Evolutionary conservation across 2,113 vertebrate species (phyloP).

Genomic region (Cepphus grylle): DNA sequence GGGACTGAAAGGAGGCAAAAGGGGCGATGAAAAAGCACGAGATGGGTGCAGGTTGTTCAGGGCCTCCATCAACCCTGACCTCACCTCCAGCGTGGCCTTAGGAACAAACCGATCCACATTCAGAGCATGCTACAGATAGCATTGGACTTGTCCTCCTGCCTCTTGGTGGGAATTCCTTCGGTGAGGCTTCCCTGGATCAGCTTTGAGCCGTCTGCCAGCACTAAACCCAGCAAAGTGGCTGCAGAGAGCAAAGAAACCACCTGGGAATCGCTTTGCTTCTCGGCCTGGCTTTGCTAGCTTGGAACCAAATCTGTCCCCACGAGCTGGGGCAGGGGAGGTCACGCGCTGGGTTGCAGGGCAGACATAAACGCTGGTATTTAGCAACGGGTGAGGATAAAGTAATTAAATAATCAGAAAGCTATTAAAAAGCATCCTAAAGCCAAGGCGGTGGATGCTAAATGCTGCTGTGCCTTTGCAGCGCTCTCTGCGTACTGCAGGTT

Average conservation of each 20-base stretch:
- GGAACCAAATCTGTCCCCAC: neutral
- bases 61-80: neutral
- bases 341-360: neutral
- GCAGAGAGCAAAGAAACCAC: neutral
- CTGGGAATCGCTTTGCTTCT: neutral
- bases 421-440: neutral
- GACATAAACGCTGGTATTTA: neutral
- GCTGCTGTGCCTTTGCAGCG: neutral
- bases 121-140: neutral
- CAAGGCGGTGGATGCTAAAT: fast-evolving
- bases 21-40: neutral
- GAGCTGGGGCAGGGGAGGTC: neutral
- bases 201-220: neutral
- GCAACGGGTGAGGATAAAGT: neutral
- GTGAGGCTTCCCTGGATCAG: neutral
- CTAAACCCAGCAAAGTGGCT: neutral
- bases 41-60: neutral
- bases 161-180: neutral
- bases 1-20: neutral
- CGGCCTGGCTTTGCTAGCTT: neutral
- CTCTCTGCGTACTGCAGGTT: neutral
- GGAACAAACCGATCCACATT: neutral
- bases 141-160: neutral
- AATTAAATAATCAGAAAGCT: neutral
- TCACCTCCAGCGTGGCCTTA: neutral